Conservation (phyloP, 2,888 invertebrate genomes). For the Ganaspis brasiliensis region DNA sequence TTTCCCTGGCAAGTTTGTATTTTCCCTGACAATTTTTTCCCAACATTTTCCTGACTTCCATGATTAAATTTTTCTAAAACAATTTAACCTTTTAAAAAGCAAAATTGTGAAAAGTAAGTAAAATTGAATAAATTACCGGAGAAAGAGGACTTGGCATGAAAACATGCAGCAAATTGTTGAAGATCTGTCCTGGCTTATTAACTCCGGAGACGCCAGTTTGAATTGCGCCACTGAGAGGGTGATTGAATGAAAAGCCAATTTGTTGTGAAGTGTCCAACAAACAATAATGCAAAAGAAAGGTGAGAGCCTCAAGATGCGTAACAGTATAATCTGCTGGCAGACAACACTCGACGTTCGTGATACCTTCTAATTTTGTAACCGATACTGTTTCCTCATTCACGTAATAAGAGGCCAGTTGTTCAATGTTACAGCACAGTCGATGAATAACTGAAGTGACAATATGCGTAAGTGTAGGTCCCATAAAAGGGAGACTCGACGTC, state of each 20-base stretch:
- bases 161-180: constrained; percentile 91
- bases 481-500: constrained; percentile 90
- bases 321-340: constrained; percentile 90
- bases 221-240: constrained; percentile 81
- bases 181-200: constrained; percentile 87
- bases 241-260: constrained; percentile 83
- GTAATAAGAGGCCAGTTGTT: constrained; percentile 81
- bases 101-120: neutral
- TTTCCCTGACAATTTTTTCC: too few species aligned
- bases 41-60: too few species aligned
- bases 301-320: constrained; percentile 89
- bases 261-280: constrained; percentile 86
- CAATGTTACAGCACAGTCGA: constrained; percentile 90
- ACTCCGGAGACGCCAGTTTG: constrained; percentile 82
- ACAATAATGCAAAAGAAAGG: constrained; percentile 90
- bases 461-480: constrained; percentile 88
- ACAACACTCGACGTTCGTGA: constrained; percentile 80
- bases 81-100: too few species aligned
- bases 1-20: too few species aligned
- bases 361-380: constrained; percentile 69
- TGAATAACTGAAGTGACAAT: constrained; percentile 90
- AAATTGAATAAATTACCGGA: constrained; percentile 69
- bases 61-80: too few species aligned
- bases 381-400: constrained; percentile 70
- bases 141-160: constrained; percentile 86